phyloP scores from a whole-genome alignment of 2,797 vertebrate genomes.

The Acipenser ruthenus region DNA sequence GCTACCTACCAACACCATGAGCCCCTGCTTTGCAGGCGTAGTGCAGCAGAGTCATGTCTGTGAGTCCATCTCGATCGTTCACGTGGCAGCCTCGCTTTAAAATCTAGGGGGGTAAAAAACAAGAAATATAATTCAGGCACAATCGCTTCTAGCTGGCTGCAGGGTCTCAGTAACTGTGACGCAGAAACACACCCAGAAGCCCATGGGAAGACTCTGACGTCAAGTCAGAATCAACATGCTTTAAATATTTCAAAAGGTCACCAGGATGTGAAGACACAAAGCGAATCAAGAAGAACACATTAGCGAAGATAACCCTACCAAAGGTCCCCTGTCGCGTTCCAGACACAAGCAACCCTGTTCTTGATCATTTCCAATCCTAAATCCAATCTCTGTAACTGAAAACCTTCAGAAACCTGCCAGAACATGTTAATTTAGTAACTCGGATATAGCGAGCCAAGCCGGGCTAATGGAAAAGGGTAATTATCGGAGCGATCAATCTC shows the following conservation, averaged over 20 bases:
- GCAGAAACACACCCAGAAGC: too few relatives aligned
- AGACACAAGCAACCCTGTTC: slow-evolving; percentile 1
- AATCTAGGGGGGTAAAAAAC: slow-evolving; percentile 56
- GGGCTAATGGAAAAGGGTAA: slow-evolving; percentile 28
- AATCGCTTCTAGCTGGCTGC: not conserved
- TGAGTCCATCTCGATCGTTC: slow-evolving; percentile 83
- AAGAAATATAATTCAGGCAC: not conserved
- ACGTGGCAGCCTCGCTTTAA: slow-evolving; percentile 84
- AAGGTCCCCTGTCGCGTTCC: too few relatives aligned
- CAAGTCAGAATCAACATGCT: too few relatives aligned
- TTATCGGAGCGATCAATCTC: slow-evolving; percentile 26
- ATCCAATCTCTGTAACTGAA: not conserved
- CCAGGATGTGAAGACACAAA: too few relatives aligned
- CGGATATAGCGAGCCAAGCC: slow-evolving; percentile 15
- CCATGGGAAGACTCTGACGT: too few relatives aligned
- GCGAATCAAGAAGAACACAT: too few relatives aligned
- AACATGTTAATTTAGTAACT: slow-evolving; percentile 22
- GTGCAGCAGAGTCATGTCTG: slow-evolving; percentile 87
- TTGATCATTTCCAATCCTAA: slow-evolving; percentile 1
- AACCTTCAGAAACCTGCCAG: slow-evolving; percentile 6
- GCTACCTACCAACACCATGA: slow-evolving; percentile 74
- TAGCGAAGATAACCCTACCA: too few relatives aligned
- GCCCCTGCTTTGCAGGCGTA: slow-evolving; percentile 91
- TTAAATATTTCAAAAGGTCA: too few relatives aligned
- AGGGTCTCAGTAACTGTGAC: too few relatives aligned